A percentile compares a stretch with the other conserved stretches of the same genome.
Evolutionary conservation across 2,797 vertebrate genomes (phyloP).

Genomic region (Channallabes apus): DNA sequence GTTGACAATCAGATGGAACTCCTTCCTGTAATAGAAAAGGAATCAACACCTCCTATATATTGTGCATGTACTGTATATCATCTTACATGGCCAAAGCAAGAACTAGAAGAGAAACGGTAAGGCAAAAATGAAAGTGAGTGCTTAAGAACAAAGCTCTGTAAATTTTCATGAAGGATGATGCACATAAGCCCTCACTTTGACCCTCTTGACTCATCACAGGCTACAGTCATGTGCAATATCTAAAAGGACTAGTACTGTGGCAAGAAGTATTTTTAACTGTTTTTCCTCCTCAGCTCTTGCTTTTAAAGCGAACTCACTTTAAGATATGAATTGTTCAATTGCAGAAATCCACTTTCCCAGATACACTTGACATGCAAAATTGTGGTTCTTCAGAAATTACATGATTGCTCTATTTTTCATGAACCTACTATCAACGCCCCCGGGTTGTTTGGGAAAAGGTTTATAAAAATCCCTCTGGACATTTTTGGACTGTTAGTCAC

Average conservation of each 20-base stretch:
- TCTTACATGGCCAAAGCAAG: background rate
- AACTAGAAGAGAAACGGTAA: background rate
- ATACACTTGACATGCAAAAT: background rate
- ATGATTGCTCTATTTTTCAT: background rate
- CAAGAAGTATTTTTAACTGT: background rate
- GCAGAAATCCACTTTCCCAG: background rate
- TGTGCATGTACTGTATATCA: background rate
- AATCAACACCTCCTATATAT: background rate
- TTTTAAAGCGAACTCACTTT: background rate
- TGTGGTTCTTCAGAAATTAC: background rate
- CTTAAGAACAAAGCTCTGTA: background rate
- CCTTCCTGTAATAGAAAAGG: background rate
- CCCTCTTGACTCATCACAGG: background rate
- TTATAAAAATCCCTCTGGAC: background rate
- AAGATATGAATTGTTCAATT: background rate
- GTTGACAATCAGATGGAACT: background rate
- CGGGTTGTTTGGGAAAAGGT: background rate
- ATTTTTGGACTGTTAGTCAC: background rate
- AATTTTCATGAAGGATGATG: background rate
- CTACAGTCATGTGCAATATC: background rate
- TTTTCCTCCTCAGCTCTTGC: background rate
- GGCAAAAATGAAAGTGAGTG: background rate
- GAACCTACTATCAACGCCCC: background rate
- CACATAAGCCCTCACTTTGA: background rate
- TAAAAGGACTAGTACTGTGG: background rate